Percentiles rank a stretch among this genome's conserved stretches.
phyloP scores from a whole-genome alignment of 2,888 invertebrate genomes.

The Lasioglossum zephyrum region DNA sequence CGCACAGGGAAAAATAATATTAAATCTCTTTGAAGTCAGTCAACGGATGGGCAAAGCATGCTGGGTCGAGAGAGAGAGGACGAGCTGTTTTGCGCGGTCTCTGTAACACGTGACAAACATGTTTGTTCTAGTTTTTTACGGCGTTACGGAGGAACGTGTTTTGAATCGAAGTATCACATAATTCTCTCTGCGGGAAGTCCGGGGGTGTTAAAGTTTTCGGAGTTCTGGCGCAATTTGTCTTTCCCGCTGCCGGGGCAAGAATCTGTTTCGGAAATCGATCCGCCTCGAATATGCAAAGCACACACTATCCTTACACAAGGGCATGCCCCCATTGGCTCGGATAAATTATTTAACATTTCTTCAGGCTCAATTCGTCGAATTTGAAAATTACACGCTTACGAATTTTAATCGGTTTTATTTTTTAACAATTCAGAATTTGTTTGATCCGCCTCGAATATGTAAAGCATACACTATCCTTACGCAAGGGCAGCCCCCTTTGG shows the following conservation, averaged over 20 bases:
- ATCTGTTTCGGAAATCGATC: conserved; percentile 21
- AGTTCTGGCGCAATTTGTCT: conserved; percentile 48
- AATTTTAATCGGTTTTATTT: not conserved
- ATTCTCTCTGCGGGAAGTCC: conserved; percentile 34
- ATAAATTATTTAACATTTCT: no score
- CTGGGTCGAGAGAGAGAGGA: not conserved
- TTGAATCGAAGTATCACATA: conserved; percentile 58
- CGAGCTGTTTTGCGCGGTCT: conserved; percentile 42
- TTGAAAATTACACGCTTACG: not conserved
- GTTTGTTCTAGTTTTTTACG: conserved; percentile 59
- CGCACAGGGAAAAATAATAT: conserved; percentile 42
- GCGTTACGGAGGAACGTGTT: conserved; percentile 53
- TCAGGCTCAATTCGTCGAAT: no score
- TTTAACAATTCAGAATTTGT: not conserved
- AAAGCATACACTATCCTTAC: not conserved
- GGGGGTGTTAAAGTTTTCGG: conserved; percentile 39
- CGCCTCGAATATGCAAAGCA: conserved; percentile 1
- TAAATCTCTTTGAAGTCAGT: conserved; percentile 49
- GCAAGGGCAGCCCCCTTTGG: no score
- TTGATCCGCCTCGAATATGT: no score
- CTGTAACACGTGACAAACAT: conserved; percentile 57
- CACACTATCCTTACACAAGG: not conserved
- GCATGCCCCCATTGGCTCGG: no score
- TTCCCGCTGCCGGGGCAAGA: not conserved
- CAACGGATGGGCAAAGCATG: not conserved